These are phyloP conservation scores for Centropus unirufus DNA, from an alignment of 2,113 vertebrate genomes.

Conservation along the genomic window DNA sequence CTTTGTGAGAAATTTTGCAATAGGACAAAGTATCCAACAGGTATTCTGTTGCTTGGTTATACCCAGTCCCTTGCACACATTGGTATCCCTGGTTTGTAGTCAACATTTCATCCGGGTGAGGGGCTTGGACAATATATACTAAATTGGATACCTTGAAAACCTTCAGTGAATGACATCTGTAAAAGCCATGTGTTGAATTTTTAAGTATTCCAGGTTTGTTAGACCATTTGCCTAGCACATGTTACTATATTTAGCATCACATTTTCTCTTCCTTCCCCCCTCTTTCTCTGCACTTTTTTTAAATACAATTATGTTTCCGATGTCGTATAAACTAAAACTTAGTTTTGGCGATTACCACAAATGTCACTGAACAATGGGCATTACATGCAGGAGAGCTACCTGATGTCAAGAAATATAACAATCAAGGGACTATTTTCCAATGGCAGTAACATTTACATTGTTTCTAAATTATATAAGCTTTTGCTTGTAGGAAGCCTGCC, in stretches of 20 bases:
- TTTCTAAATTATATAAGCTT: not conserved
- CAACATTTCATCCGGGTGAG: not conserved
- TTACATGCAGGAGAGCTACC: slow-evolving; percentile 60
- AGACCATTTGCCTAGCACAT: not conserved
- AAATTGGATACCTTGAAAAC: not conserved
- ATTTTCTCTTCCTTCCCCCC: not conserved
- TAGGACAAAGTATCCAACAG: not conserved
- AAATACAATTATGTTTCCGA: slow-evolving; percentile 15
- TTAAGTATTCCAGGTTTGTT: not conserved
- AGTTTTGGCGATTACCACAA: slow-evolving; percentile 60
- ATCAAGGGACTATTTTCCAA: slow-evolving; percentile 54
- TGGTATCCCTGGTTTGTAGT: not conserved
- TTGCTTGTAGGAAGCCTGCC: not conserved
- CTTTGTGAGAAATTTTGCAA: not conserved
- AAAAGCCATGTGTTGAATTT: not conserved
- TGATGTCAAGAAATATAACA: slow-evolving; percentile 75
- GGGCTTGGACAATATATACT: not conserved
- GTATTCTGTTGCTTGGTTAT: not conserved
- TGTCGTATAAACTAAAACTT: slow-evolving; percentile 32
- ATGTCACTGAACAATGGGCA: slow-evolving; percentile 77
- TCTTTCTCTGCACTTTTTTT: not conserved
- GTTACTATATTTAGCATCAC: not conserved
- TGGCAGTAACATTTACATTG: not conserved
- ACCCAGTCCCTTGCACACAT: not conserved
- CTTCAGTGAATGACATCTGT: not conserved